Conservation (phyloP, 2,797 vertebrate species). For the Synanceia verrucosa region DNA sequence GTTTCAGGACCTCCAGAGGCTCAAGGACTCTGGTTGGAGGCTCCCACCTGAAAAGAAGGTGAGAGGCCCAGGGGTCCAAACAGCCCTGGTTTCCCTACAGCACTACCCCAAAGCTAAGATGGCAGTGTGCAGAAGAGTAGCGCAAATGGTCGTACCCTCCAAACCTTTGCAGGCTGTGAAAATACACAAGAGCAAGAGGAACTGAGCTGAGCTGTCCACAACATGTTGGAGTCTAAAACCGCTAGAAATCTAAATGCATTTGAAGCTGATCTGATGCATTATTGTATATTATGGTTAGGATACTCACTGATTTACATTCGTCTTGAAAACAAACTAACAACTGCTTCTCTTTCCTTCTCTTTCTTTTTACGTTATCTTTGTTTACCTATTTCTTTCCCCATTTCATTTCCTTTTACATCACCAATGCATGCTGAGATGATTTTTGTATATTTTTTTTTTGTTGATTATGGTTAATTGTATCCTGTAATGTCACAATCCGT, state of each 20-base stretch:
- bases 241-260: constrained; percentile 17
- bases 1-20: constrained; percentile 95
- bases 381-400: constrained; percentile 35
- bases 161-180: constrained; percentile 51
- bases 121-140: constrained; percentile 68
- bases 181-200: constrained; percentile 62
- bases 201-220: constrained; percentile 45
- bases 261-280: constrained; percentile 13
- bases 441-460: constrained; percentile 15
- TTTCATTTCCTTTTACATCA: constrained; percentile 43
- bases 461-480: constrained; percentile 5
- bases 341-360: constrained; percentile 64
- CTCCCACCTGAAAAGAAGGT: constrained; percentile 94
- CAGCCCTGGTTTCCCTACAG: constrained; percentile 61
- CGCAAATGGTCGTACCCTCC: constrained; percentile 61
- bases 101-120: constrained; percentile 70
- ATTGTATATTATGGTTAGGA: constrained; percentile 12
- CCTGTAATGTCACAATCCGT: constrained; percentile 10
- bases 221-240: constrained; percentile 26
- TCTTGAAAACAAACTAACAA: constrained; percentile 65
- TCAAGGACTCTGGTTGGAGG: constrained; percentile 98
- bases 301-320: constrained; percentile 42
- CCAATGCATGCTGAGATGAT: constrained; percentile 46
- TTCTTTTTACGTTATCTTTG: constrained; percentile 36
- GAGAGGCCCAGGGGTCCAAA: constrained; percentile 65